Percentiles rank a stretch among this genome's conserved stretches.
Conservation (phyloP, 2,797 vertebrate species). For the Helarctos malayanus region DNA sequence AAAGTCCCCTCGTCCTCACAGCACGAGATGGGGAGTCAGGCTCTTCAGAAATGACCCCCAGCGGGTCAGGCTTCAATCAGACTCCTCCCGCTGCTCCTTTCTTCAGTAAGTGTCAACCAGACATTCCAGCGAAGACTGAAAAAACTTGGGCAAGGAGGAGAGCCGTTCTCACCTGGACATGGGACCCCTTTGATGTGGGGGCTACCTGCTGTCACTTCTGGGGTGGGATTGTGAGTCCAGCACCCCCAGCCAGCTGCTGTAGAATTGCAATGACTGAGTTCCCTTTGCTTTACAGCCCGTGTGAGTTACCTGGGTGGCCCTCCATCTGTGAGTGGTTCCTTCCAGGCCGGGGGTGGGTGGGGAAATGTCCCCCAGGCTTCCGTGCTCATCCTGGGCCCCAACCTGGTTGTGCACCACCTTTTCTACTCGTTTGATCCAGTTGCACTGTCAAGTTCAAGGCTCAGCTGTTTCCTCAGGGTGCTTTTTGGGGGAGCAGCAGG, state of each 20-base stretch:
- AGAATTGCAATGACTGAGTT: not conserved
- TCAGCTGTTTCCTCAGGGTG: not conserved
- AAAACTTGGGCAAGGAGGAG: not conserved
- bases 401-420: fast-evolving
- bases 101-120: not conserved
- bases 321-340: not conserved
- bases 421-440: not conserved
- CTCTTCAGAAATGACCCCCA: not conserved
- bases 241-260: not conserved
- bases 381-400: not conserved
- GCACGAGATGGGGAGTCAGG: not conserved
- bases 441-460: not conserved
- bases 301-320: fast-evolving
- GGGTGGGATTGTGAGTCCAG: not conserved
- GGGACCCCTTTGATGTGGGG: not conserved
- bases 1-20: not conserved
- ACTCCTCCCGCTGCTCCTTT: not conserved
- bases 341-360: not conserved
- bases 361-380: not conserved
- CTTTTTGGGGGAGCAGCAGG: not conserved
- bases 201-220: not conserved
- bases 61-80: not conserved
- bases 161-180: not conserved
- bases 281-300: not conserved
- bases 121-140: not conserved